Base-by-base conservation (phyloP, 2,113 vertebrate genomes). In the Tylochromis polylepis region DNA sequence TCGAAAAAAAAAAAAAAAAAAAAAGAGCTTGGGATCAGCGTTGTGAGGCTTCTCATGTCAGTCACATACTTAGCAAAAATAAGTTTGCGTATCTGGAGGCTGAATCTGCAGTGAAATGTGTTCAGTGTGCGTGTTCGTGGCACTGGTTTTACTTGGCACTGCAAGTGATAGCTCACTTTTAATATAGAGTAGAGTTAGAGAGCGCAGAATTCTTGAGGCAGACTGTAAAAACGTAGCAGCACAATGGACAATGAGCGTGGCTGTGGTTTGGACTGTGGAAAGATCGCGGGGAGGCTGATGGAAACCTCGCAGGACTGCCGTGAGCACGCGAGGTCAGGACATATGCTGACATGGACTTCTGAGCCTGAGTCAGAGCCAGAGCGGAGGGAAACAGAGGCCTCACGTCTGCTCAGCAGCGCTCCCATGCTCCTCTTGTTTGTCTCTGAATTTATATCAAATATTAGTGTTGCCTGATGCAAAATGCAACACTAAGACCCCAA, bases 181-280 rank as follows among this genome's bases (percentile, higher is more conserved):
- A 91, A 94, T 89, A 85, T 75, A 85, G 87, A 88, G 85, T 43
- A 62, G 85, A 49, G 84, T 41, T 24, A 41, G 78, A 81, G 89
- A 90, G 85, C n/a, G 58, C 75, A 88, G 89, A 92, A 92, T 92
- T 89, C 92, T 95, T 87, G 85, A 93, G 94, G 91, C 83, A 20
- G 91, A 91, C 89, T 91, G 91, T 91, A 91, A 93, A 92, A 94
- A 94, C 81, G 88, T 22, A 84, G 90, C 87, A 93, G 91, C 94
- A 96, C 95, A 95, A 95, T 94, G 91, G 93, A 96, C 95, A 96
- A 96, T 95, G 94, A 93, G 89, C 86, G 12, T 83, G 89, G 80
- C 90, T 94, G 93, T 92, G 91, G 93, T 89, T 84, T 70, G 85
- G 89, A 79, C 87, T 58, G 85, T 27, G 83, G 87, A 75, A 86